Evolutionary conservation across 2,797 vertebrate species (phyloP), one percentile per base, ranked within the genome.

Genomic region (Hippoglossus hippoglossus): DNA sequence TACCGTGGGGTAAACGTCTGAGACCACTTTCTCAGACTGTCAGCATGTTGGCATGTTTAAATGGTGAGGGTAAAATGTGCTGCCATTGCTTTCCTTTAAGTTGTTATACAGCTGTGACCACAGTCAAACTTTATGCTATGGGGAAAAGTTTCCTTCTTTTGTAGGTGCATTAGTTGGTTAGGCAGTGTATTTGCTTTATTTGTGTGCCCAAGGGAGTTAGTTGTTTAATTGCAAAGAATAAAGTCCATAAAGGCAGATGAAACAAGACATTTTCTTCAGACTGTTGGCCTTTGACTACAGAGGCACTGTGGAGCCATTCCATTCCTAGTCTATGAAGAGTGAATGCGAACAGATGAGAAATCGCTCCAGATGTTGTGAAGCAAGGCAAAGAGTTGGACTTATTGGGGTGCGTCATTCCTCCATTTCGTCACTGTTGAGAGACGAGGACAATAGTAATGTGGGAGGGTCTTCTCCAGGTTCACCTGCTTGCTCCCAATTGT

Each of bases 61-160:
- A 49, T 19, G 5, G 44, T 19, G 36, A 44, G 18, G 41, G 64
- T 50, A 75, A 26, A 31, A 78, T 71, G 16, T 52, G 28, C 28
- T 69, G 6, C 63, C 13, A 15, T 13, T 62, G 67, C 59, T 63
- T 59, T 46, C 56, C 36, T 26, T 67, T 56, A 60, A 22, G 22
- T 52, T 67, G 51, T 65, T 64, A 53, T 61, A 53, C 71, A 60
- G 73, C 77, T 39, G 25, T 41, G n/a, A 39, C 19, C 41, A 21
- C 47, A 9, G 11, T 18, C 47, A 13, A 39, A 39, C 36, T 39
- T 13, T 34, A 34, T 34, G 10, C 31, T 34, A 34, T 11, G 10
- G 9, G 31, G 3, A 3, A 18, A 44, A 3, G 41, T 18, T 18
- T 44, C 41, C 12, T 13, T 34, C 8, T 34, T 34, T 34, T 34